Conservation (phyloP, 2,888 invertebrate genomes). For the Loripinus fragilis region DNA sequence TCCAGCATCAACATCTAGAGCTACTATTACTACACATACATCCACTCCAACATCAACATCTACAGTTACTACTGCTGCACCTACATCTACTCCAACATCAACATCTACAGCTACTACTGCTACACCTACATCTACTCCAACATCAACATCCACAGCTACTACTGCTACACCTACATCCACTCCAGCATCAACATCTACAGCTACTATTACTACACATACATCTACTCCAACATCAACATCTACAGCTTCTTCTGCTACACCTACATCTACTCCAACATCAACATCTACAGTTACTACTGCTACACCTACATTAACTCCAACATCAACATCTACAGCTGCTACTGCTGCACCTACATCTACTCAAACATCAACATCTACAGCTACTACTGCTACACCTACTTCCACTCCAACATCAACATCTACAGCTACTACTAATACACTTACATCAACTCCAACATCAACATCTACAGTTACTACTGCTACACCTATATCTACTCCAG, state of each 20-base stretch:
- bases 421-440: background rate
- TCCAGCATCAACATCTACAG: background rate
- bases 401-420: background rate
- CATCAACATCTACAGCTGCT: too few species aligned
- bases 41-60: background rate
- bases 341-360: too few species aligned
- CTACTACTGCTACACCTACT: too few species aligned
- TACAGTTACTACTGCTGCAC: background rate
- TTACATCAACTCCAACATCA: background rate
- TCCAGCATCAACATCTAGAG: background rate
- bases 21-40: background rate
- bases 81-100: background rate
- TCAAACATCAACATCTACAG: too few species aligned
- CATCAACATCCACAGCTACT: constrained; percentile 15
- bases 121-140: constrained; percentile 9
- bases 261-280: background rate
- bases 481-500: background rate
- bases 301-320: background rate
- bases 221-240: background rate
- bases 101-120: background rate
- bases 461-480: background rate
- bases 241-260: background rate
- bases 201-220: background rate
- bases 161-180: constrained; percentile 18
- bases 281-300: background rate